These are phyloP conservation scores for Sturnira hondurensis DNA, from an alignment of 2,113 vertebrate species.

Conservation along the genomic window DNA sequence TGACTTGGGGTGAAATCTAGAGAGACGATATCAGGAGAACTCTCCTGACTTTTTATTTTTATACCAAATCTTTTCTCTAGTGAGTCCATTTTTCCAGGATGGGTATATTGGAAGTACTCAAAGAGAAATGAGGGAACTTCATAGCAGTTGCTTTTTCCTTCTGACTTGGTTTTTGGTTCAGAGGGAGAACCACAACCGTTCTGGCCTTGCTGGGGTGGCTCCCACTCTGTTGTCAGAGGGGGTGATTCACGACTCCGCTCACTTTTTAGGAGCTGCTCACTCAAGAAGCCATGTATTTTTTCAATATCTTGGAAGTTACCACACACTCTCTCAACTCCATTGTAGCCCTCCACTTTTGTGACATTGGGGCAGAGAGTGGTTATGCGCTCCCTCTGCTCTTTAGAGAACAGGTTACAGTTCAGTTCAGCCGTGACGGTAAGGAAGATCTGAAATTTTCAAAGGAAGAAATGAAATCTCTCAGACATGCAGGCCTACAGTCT, in stretches of 20 bases:
- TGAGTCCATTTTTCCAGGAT: constrained; percentile 37
- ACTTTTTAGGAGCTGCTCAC: constrained; percentile 57
- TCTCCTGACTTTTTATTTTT: not conserved
- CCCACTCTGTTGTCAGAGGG: not conserved
- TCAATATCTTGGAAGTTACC: constrained; percentile 80
- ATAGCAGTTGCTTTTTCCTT: not conserved
- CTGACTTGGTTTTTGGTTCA: not conserved
- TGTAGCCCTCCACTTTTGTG: not conserved
- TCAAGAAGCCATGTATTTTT: constrained; percentile 74
- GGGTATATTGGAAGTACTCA: constrained; percentile 73
- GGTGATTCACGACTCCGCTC: not conserved
- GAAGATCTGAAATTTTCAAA: constrained; percentile 80
- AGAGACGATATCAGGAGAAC: rapidly evolving
- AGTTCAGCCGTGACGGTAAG: constrained; percentile 75
- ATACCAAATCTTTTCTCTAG: constrained; percentile 25
- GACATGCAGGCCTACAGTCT: not conserved
- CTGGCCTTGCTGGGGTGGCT: not conserved
- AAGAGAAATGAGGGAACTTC: constrained; percentile 55
- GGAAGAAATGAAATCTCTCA: constrained; percentile 14
- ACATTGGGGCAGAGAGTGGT: constrained; percentile 69
- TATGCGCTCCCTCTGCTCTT: constrained; percentile 72
- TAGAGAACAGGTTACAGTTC: constrained; percentile 75
- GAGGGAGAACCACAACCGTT: not conserved
- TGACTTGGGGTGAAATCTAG: constrained; percentile 40
- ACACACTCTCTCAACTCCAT: constrained; percentile 68